Evolutionary conservation across 23 tunicate genomes (phyloP), one percentile per base, ranked within the genome.

Genomic region (Ciona savignyi): DNA sequence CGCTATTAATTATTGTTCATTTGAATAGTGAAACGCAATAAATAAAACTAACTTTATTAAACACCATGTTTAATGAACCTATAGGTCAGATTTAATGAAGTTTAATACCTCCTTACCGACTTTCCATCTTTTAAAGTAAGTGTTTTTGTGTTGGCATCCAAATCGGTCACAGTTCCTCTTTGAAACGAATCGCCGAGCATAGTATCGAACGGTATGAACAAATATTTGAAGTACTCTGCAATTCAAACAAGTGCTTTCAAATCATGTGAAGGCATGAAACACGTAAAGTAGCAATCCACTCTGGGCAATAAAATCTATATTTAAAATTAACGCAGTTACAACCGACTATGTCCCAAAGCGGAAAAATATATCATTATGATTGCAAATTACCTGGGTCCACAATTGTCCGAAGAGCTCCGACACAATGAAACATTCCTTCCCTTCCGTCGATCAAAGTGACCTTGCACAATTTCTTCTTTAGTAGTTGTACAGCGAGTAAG

Each of bases 391-490:
- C 33, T 74, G 68, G 48, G 26, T 82, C 87, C 1, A 91, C 91
- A 23, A 60, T 70, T 22, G 83, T 25, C 30, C 97, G 73, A 29
- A 91, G 73, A 49, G 97, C 91, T 19, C 91, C 97, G 51, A 91
- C 68, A 60, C 74, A 77, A 65, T 91, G 90, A 71, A 91, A 67
- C 76, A 91, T 23, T 25, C 74, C 82, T 32, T 91, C 97, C 28
- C 68, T 74, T 23, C 85, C 90, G 74, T 91, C 85, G 35, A 91
- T 76, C 30, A 91, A 34, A 25, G 78, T 91, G 62, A 84, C 82
- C 29, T 91, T 80, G 35, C 86, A 80, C 1, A 74, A 23, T 28
- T 76, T 33, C 28, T 34, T 32, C 22, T 65, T 48, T 3, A 63
- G 51, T 21, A 91, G 66, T 30, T 80, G 49, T 30, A 35, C 62